Percentiles rank a stretch among this genome's conserved stretches.
phyloP scores from a whole-genome alignment of 2,113 vertebrate species.

The Cyphomyrus discorhynchus region DNA sequence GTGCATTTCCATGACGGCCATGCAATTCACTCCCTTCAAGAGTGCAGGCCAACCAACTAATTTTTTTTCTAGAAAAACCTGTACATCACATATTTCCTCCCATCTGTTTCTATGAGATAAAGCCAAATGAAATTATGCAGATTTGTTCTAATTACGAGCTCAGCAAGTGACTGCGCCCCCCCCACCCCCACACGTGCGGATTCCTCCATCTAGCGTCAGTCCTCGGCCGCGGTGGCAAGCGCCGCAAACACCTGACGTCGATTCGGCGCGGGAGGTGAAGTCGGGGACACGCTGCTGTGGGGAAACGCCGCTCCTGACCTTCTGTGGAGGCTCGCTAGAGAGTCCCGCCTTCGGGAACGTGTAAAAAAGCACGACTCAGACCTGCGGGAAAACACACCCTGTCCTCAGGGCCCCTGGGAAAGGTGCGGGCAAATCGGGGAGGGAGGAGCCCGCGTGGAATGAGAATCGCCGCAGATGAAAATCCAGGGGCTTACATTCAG shows the following conservation, averaged over 20 bases:
- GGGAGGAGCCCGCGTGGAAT: not conserved
- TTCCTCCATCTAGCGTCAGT: not conserved
- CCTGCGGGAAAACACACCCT: not conserved
- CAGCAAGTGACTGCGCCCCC: not conserved
- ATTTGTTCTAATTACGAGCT: slow-evolving; percentile 7
- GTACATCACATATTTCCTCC: slow-evolving; percentile 4
- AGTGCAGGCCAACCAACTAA: not conserved
- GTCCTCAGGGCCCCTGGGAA: not conserved
- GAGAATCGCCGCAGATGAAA: not conserved
- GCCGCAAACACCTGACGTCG: not conserved
- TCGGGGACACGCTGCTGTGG: not conserved
- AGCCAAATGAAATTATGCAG: slow-evolving; percentile 7
- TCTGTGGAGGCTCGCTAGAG: not conserved
- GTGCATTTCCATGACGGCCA: not conserved
- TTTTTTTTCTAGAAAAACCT: not conserved
- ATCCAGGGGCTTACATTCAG: not conserved
- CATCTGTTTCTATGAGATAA: slow-evolving; percentile 2
- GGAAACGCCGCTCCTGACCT: not conserved
- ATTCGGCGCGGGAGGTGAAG: not conserved
- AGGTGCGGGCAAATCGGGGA: not conserved
- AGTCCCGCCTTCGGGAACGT: not conserved
- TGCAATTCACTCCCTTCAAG: not conserved
- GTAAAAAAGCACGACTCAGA: not conserved
- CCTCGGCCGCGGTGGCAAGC: not conserved
- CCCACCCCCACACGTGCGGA: not conserved